phyloP scores from a whole-genome alignment of 2,888 invertebrate species.

The Celastrina argiolus region DNA sequence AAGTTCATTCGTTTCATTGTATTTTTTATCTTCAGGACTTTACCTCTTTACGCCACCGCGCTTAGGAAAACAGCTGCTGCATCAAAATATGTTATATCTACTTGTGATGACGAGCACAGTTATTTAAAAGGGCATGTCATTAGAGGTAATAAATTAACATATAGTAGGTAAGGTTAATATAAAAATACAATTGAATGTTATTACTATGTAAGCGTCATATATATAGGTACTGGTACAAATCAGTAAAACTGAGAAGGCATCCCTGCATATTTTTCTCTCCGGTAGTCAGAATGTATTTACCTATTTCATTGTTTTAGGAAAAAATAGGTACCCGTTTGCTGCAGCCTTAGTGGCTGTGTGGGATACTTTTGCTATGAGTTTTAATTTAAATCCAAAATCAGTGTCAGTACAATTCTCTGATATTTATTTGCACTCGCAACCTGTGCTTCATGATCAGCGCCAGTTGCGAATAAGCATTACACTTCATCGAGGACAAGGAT shows the following conservation, averaged over 20 bases:
- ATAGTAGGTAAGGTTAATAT: not conserved
- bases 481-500: slow-evolving; percentile 79
- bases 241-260: no score
- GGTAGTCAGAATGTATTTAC: no score
- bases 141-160: slow-evolving; percentile 42
- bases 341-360: slow-evolving; percentile 83
- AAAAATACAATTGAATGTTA: no score
- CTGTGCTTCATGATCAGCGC: slow-evolving; percentile 76
- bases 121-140: slow-evolving; percentile 47
- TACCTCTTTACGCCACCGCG: slow-evolving; percentile 42
- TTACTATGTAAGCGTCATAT: no score
- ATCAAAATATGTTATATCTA: slow-evolving; percentile 40
- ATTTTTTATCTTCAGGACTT: slow-evolving; percentile 39
- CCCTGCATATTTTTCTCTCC: no score
- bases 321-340: slow-evolving; percentile 86
- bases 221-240: no score
- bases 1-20: not conserved
- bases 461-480: slow-evolving; percentile 72
- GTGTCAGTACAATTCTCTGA: slow-evolving; percentile 82
- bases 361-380: slow-evolving; percentile 81
- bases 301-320: slow-evolving; percentile 52
- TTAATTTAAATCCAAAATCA: slow-evolving; percentile 72
- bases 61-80: slow-evolving; percentile 40
- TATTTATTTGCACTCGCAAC: slow-evolving; percentile 79
- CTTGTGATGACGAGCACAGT: slow-evolving; percentile 47